Percentiles rank a stretch among this genome's conserved stretches.
phyloP scores from a whole-genome alignment of 2,888 invertebrate genomes.

The Cepaea hortensis region DNA sequence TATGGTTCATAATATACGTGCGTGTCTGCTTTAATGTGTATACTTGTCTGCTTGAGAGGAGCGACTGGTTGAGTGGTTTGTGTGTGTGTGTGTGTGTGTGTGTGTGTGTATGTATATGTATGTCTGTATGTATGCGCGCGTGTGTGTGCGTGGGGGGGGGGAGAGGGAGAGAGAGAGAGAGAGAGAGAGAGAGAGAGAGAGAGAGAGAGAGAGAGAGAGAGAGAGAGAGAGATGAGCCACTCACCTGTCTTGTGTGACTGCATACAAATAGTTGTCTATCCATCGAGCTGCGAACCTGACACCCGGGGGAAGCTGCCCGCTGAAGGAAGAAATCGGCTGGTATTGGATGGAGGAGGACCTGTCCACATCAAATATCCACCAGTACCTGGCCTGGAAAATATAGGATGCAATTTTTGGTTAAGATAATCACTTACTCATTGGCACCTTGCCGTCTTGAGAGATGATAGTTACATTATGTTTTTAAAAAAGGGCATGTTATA shows the following conservation, averaged over 20 bases:
- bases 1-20: background rate
- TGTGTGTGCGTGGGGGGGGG: too few relatives aligned
- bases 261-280: constrained; percentile 39
- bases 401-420: background rate
- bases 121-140: too few relatives aligned
- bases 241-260: constrained; percentile 36
- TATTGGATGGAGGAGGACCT: background rate
- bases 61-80: too few relatives aligned
- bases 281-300: constrained; percentile 33
- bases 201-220: too few relatives aligned
- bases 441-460: too few relatives aligned
- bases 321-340: constrained; percentile 16
- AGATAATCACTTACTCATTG: background rate
- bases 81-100: too few relatives aligned
- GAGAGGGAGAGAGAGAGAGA: too few relatives aligned
- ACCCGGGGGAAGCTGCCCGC: constrained; percentile 20
- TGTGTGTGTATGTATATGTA: too few relatives aligned
- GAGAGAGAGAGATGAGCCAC: background rate
- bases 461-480: too few relatives aligned
- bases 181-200: too few relatives aligned
- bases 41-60: background rate
- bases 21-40: background rate
- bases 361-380: constrained; percentile 39
- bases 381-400: constrained; percentile 21
- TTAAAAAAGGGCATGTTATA: too few relatives aligned